Conservation (phyloP, 1,140 invertebrate genomes). For the Zaprionus africanus region DNA sequence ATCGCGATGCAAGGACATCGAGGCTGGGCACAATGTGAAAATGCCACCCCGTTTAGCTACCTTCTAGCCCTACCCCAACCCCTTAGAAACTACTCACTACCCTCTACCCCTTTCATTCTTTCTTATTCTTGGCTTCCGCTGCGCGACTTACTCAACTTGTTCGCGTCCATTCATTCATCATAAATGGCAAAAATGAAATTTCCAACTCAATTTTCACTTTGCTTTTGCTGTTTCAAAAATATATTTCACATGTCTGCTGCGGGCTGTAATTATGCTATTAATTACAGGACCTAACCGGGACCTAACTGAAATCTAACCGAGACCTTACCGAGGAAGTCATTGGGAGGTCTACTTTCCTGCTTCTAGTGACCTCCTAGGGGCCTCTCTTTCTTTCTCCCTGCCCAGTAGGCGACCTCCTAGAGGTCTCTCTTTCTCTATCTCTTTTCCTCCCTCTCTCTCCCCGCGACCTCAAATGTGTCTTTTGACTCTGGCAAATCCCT, state of each 20-base stretch:
- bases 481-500: not conserved
- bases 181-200: constrained; percentile 35
- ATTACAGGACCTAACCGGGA: constrained; percentile 33
- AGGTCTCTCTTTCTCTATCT: not conserved
- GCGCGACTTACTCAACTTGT: constrained; percentile 17
- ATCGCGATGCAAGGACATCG: constrained; percentile 34
- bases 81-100: not conserved
- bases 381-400: not conserved
- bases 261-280: constrained; percentile 62
- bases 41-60: constrained; percentile 16
- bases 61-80: not conserved
- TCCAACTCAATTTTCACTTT: constrained; percentile 47
- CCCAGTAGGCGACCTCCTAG: too few species aligned
- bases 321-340: not conserved
- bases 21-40: too few species aligned
- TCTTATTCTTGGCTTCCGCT: not conserved
- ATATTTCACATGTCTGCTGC: constrained; percentile 31
- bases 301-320: not conserved
- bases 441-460: constrained; percentile 8
- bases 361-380: constrained; percentile 13
- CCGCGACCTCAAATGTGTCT: constrained; percentile 37
- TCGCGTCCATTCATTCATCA: constrained; percentile 57
- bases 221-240: constrained; percentile 17
- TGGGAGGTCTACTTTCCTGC: not conserved
- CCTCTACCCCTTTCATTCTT: not conserved